Conservation (phyloP, 2,888 invertebrate genomes). For the Hololepta plana region DNA sequence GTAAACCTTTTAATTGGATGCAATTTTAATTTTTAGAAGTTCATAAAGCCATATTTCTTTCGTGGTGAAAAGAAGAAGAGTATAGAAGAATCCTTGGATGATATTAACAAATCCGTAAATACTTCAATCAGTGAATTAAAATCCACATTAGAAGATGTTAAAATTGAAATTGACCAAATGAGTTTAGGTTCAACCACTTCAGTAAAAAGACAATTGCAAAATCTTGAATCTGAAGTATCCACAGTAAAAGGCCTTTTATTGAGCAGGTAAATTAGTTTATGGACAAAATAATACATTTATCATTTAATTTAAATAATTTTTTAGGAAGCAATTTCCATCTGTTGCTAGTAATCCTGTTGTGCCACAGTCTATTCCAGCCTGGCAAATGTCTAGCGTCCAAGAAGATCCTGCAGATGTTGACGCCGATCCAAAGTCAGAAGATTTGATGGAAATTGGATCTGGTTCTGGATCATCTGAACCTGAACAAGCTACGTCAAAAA, state of each 20-base stretch:
- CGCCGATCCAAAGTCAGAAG: constrained; percentile 31
- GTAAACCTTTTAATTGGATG: constrained; percentile 6
- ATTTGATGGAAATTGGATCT: constrained; percentile 27
- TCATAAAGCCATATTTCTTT: constrained; percentile 47
- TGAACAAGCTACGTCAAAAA: constrained; percentile 55
- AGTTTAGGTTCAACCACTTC: constrained; percentile 25
- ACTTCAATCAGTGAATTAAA: constrained; percentile 38
- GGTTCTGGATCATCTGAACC: constrained; percentile 49
- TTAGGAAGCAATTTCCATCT: constrained; percentile 62
- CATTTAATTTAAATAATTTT: constrained; percentile 7
- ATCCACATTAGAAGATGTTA: constrained; percentile 43
- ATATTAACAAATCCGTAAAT: constrained; percentile 48
- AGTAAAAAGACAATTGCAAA: constrained; percentile 41
- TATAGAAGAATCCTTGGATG: constrained; percentile 45
- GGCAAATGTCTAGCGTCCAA: constrained; percentile 54
- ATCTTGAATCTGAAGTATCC: constrained; percentile 48
- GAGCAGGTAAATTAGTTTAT: constrained; percentile 39
- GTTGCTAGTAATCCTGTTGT: constrained; percentile 38
- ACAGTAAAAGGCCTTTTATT: constrained; percentile 56
- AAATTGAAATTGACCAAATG: constrained; percentile 40
- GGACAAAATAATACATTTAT: too few relatives aligned
- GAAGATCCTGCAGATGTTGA: constrained; percentile 26
- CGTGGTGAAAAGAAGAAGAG: constrained; percentile 45
- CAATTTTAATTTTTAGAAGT: constrained; percentile 30
- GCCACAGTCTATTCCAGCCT: constrained; percentile 59